phyloP scores from a whole-genome alignment of 35 echinoderm and acorn worm species.

The Heliocidaris erythrogramma region DNA sequence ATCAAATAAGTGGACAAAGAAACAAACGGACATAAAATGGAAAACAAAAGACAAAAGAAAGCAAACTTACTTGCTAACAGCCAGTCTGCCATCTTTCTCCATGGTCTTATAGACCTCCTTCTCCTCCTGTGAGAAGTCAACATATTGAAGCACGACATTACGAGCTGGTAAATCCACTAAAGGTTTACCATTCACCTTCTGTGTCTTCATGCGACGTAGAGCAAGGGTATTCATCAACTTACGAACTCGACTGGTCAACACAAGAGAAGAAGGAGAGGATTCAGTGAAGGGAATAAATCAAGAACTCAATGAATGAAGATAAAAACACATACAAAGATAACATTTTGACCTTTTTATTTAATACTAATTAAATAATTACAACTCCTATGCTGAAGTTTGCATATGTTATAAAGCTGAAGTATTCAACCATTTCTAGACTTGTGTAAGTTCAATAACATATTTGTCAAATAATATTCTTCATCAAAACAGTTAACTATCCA shows the following conservation, averaged over 20 bases:
- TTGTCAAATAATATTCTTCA: too few species aligned
- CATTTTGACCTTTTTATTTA: too few species aligned
- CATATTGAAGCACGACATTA: constrained; percentile 63
- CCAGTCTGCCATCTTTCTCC: constrained; percentile 83
- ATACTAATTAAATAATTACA: too few species aligned
- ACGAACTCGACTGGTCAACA: constrained; percentile 57
- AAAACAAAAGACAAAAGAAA: not conserved
- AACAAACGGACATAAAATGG: not conserved
- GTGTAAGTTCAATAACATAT: too few species aligned
- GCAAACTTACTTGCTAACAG: constrained; percentile 78
- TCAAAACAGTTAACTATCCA: too few species aligned
- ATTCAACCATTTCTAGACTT: too few species aligned
- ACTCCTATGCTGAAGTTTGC: too few species aligned
- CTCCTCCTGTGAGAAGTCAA: constrained; percentile 80
- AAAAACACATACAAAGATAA: too few species aligned
- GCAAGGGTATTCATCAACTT: constrained; percentile 82
- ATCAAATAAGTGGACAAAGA: too few species aligned
- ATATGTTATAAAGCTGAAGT: too few species aligned
- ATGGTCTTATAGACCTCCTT: constrained; percentile 82
- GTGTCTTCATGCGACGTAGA: constrained; percentile 83
- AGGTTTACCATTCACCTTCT: constrained; percentile 70
- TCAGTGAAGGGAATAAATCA: too few species aligned
- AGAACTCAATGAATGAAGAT: too few species aligned
- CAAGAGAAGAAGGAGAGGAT: not conserved
- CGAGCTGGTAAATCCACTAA: constrained; percentile 75